Evolutionary conservation across 1,140 invertebrate genomes (phyloP).

Genomic region (Trachymyrmex septentrionalis): DNA sequence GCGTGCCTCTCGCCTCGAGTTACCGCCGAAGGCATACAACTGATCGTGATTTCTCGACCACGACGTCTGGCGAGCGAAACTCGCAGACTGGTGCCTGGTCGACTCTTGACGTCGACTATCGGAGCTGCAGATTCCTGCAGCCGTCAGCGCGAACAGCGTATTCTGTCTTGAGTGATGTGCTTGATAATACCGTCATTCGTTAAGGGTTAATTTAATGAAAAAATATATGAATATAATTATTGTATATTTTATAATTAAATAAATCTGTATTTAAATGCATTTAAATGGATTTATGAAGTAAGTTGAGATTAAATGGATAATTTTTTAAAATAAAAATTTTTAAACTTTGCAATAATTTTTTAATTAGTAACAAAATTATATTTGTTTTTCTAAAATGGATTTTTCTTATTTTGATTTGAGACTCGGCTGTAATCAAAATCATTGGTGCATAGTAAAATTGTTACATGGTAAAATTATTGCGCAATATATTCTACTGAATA

Average conservation of each 20-base stretch:
- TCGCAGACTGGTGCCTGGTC: neutral
- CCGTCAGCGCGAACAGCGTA: conserved; percentile 15
- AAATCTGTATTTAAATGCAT: neutral
- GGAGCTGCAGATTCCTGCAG: conserved; percentile 43
- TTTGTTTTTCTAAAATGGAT: neutral
- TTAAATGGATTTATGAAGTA: neutral
- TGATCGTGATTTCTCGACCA: conserved; percentile 14
- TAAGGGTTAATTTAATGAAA: neutral
- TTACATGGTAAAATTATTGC: neutral
- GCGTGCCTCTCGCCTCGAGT: conserved; percentile 35
- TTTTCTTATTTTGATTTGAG: neutral
- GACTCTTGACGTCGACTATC: conserved; percentile 42
- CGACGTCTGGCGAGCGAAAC: conserved; percentile 43
- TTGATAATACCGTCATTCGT: conserved; percentile 35
- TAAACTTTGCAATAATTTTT: neutral
- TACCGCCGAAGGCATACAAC: conserved; percentile 46
- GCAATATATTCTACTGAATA: neutral
- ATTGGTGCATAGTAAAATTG: neutral
- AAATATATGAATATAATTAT: neutral
- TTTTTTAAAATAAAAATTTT: neutral
- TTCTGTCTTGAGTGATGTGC: neutral
- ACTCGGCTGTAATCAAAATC: neutral
- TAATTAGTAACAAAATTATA: neutral
- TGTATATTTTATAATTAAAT: neutral
- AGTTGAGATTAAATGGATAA: neutral